phyloP scores from a whole-genome alignment of 2,113 vertebrate genomes.

The Pycnonotus jocosus region DNA sequence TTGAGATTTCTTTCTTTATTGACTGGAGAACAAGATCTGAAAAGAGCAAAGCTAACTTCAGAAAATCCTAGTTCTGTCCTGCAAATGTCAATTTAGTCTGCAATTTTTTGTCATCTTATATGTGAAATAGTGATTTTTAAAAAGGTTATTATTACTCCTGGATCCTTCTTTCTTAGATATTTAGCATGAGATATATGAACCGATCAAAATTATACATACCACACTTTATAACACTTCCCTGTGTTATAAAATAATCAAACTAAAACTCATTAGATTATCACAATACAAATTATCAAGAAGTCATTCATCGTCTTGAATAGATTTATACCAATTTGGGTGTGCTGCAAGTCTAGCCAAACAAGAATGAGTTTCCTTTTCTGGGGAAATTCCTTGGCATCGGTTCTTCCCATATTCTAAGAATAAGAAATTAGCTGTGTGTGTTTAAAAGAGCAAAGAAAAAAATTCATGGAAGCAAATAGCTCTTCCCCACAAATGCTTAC shows the following conservation, averaged over 20 bases:
- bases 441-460: background rate
- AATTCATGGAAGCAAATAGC: background rate
- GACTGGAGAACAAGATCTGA: conserved; percentile 40
- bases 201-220: background rate
- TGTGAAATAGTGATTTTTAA: background rate
- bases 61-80: conserved; percentile 44
- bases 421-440: background rate
- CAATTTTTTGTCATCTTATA: conserved; percentile 36
- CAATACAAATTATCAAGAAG: background rate
- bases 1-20: conserved; percentile 56
- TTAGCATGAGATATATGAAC: background rate
- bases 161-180: background rate
- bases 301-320: background rate
- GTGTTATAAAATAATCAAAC: background rate
- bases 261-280: background rate
- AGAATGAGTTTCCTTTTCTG: background rate
- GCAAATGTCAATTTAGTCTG: conserved; percentile 53
- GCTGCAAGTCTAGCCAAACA: background rate
- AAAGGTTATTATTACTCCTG: background rate
- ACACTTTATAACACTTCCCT: too few species aligned
- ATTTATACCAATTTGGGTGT: background rate
- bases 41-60: conserved; percentile 57
- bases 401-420: conserved; percentile 11
- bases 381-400: background rate
- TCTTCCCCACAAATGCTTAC: background rate